Evolutionary conservation across 2,797 vertebrate species (phyloP).

Genomic region (Thalassophryne amazonica): DNA sequence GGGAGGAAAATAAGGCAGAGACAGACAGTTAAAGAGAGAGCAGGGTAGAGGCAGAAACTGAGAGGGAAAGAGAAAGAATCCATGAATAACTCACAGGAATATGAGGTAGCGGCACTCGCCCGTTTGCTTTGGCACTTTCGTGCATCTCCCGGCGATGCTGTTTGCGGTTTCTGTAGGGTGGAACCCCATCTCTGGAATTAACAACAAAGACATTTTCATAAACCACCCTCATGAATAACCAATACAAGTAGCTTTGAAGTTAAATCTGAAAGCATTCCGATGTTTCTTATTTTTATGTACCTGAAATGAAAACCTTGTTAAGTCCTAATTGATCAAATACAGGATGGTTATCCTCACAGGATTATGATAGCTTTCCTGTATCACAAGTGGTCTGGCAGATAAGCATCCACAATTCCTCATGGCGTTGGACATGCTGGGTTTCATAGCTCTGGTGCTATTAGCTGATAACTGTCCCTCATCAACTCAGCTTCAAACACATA

Average conservation of each 20-base stretch:
- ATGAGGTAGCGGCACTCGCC: slow-evolving; percentile 97
- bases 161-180: slow-evolving; percentile 91
- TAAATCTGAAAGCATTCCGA: slow-evolving; percentile 9
- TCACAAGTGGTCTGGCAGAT: slow-evolving; percentile 45
- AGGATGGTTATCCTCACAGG: slow-evolving; percentile 31
- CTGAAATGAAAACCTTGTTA: slow-evolving; percentile 37
- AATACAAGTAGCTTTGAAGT: slow-evolving; percentile 49
- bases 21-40: slow-evolving; percentile 51
- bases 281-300: neutral
- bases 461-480: slow-evolving; percentile 81
- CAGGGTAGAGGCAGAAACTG: slow-evolving; percentile 49
- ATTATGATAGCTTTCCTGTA: slow-evolving; percentile 30
- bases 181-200: slow-evolving; percentile 89
- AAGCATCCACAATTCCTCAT: slow-evolving; percentile 43
- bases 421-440: slow-evolving; percentile 62
- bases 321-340: slow-evolving; percentile 30
- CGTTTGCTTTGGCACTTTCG: slow-evolving; percentile 97
- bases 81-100: slow-evolving; percentile 91
- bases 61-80: slow-evolving; percentile 37
- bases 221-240: slow-evolving; percentile 63
- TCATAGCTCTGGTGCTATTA: slow-evolving; percentile 69
- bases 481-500: slow-evolving; percentile 80
- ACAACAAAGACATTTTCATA: slow-evolving; percentile 61
- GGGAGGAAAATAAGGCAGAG: slow-evolving; percentile 50
- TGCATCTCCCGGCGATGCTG: slow-evolving; percentile 97